A percentile compares a stretch with the other conserved stretches of the same genome.
Evolutionary conservation across 2,797 vertebrate species (phyloP).

Genomic region (Micrastur ruficollis): DNA sequence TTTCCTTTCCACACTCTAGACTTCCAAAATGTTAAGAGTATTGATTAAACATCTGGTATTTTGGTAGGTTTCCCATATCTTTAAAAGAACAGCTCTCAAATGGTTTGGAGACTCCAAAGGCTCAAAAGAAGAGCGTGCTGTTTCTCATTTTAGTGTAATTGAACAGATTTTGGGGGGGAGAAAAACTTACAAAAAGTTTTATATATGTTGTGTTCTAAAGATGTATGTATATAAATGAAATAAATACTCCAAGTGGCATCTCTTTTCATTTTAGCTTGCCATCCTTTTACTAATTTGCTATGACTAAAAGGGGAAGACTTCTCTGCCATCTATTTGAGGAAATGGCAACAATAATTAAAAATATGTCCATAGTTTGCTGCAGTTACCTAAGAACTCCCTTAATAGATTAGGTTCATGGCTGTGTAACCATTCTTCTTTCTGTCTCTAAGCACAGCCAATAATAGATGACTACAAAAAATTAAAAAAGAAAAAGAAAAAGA

Average conservation of each 20-base stretch:
- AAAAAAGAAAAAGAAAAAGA: background rate
- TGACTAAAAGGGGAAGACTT: background rate
- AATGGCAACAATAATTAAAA: background rate
- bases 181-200: conserved; percentile 19
- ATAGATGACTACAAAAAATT: background rate
- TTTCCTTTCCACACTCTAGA: conserved; percentile 63
- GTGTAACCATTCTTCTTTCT: background rate
- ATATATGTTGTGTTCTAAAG: background rate
- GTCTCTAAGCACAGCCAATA: background rate
- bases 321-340: background rate
- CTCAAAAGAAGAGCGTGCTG: conserved; percentile 45
- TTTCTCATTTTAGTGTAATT: conserved; percentile 51
- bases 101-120: conserved; percentile 51
- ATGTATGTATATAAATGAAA: background rate
- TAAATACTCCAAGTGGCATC: background rate
- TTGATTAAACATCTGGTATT: conserved; percentile 73
- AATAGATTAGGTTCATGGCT: background rate
- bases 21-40: conserved; percentile 68
- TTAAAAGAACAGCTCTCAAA: conserved; percentile 69
- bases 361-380: background rate
- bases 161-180: background rate
- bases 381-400: background rate
- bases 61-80: conserved; percentile 68
- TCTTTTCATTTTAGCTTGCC: background rate
- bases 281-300: background rate